A percentile compares a stretch with the other conserved stretches of the same genome.
Conservation (phyloP, 2,113 vertebrate species). For the Dicerorhinus sumatrensis region DNA sequence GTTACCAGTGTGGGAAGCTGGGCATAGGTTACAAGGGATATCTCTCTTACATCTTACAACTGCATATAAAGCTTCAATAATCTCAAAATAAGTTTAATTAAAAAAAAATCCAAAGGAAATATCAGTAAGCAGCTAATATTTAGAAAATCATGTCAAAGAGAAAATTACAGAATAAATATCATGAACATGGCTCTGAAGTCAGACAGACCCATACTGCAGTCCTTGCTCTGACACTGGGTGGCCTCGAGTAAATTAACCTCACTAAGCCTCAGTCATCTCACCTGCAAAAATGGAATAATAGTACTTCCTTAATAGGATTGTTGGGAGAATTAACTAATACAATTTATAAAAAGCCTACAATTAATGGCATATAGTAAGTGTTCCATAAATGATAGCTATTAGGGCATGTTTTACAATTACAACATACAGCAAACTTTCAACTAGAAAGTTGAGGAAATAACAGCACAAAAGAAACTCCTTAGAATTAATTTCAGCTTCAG, state of each 20-base stretch:
- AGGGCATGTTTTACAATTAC: background rate
- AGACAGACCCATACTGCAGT: background rate
- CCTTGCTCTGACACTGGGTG: background rate
- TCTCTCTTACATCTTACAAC: background rate
- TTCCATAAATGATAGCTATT: background rate
- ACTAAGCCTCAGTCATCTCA: background rate
- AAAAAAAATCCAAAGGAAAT: background rate
- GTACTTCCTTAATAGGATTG: background rate
- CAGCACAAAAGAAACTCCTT: background rate
- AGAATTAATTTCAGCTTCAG: background rate
- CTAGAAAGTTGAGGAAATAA: slow-evolving; percentile 10
- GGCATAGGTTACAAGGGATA: background rate
- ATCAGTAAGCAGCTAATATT: background rate
- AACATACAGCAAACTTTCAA: background rate
- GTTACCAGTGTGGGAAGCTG: background rate
- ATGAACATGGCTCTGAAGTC: background rate
- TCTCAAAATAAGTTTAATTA: slow-evolving; percentile 24
- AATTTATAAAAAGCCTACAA: background rate
- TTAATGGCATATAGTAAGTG: background rate
- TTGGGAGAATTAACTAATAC: background rate
- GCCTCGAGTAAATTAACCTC: background rate
- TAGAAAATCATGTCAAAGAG: background rate
- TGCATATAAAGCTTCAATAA: background rate
- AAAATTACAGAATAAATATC: background rate
- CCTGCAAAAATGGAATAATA: background rate